A percentile compares a stretch with the other conserved stretches of the same genome.
Evolutionary conservation across 2,113 vertebrate genomes (phyloP).

Genomic region (Proteles cristata): DNA sequence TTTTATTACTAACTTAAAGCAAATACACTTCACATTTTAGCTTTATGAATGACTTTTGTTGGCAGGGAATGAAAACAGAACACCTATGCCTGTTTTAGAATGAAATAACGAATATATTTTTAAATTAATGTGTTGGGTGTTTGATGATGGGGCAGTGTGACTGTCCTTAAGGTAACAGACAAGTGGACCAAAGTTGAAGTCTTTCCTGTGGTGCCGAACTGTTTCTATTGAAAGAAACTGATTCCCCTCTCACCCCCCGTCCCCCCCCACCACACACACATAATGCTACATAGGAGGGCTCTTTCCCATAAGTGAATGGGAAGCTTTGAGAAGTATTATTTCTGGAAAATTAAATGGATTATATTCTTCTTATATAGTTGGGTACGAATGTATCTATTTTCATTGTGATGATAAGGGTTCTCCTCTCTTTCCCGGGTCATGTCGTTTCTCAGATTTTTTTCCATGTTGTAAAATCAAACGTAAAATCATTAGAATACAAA

Average conservation of each 20-base stretch:
- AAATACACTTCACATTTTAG: neutral
- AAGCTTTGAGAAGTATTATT: constrained; percentile 82
- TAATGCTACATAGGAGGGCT: constrained; percentile 73
- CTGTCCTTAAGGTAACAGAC: constrained; percentile 76
- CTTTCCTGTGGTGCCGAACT: constrained; percentile 79
- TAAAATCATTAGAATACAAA: constrained; percentile 77
- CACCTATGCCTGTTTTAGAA: constrained; percentile 70
- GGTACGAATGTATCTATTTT: constrained; percentile 74
- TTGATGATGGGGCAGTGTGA: constrained; percentile 74
- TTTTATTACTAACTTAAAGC: neutral
- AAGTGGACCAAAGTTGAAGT: constrained; percentile 86
- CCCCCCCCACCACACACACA: neutral
- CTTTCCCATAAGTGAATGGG: constrained; percentile 21
- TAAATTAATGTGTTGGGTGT: constrained; percentile 76
- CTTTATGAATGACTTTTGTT: no score
- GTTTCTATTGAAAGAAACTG: constrained; percentile 68
- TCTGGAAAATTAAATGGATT: constrained; percentile 77
- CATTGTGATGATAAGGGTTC: constrained; percentile 72
- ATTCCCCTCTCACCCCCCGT: neutral
- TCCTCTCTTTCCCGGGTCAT: constrained; percentile 58
- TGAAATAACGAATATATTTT: constrained; percentile 82
- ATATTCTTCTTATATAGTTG: constrained; percentile 73
- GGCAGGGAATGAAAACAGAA: constrained; percentile 73
- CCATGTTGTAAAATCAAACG: constrained; percentile 72
- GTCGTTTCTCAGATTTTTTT: constrained; percentile 63